Evolutionary conservation across 1,140 invertebrate species (phyloP).

Genomic region (Ctenoplectra terminalis): DNA sequence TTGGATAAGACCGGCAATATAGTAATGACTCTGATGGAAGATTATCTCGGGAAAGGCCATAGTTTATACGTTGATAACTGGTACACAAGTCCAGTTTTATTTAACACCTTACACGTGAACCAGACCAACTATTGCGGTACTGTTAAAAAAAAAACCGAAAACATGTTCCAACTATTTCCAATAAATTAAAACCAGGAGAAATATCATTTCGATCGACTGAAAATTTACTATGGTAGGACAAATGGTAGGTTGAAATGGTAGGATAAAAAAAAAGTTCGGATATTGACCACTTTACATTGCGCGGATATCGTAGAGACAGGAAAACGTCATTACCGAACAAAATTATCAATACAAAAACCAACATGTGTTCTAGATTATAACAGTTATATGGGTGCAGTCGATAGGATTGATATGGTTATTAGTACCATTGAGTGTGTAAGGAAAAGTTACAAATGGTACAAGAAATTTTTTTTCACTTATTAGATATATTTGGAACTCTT

Average conservation of each 20-base stretch:
- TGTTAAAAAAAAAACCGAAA: slow-evolving; percentile 69
- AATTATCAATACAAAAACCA: background rate
- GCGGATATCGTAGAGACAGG: background rate
- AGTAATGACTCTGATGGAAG: slow-evolving; percentile 69
- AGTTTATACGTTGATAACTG: slow-evolving; percentile 76
- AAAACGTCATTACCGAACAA: background rate
- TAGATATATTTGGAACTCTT: background rate
- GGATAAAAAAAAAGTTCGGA: slow-evolving; percentile 58
- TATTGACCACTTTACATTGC: slow-evolving; percentile 49
- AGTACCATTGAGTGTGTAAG: background rate
- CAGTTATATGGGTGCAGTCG: background rate
- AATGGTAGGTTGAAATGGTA: slow-evolving; percentile 59
- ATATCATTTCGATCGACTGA: slow-evolving; percentile 43
- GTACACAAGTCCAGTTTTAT: slow-evolving; percentile 74
- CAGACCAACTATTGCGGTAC: slow-evolving; percentile 73
- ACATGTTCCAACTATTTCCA: slow-evolving; percentile 64
- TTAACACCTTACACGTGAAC: slow-evolving; percentile 61
- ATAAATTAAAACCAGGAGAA: slow-evolving; percentile 65
- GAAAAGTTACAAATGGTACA: too few relatives aligned
- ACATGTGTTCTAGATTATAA: background rate
- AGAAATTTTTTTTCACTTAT: too few relatives aligned
- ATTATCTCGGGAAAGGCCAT: slow-evolving; percentile 69
- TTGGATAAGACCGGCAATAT: slow-evolving; percentile 70
- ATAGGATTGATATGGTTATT: background rate
- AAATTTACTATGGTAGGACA: slow-evolving; percentile 54